Base-by-base conservation (phyloP, 2,113 vertebrate species). In the Micromys minutus region DNA sequence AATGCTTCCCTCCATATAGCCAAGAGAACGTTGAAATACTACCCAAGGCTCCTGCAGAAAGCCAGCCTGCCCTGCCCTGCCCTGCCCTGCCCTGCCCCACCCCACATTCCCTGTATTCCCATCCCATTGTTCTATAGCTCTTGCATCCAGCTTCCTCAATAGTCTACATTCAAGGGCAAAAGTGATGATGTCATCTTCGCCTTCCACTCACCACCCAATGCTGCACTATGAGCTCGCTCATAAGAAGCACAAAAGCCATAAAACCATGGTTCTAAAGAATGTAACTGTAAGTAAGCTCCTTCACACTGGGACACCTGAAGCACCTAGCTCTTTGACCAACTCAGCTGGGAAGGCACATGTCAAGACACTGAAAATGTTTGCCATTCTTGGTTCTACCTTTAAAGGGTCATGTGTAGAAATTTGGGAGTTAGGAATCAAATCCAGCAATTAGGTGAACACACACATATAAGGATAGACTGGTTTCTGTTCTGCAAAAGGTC, bases 281-380 rank as follows among this genome's bases (percentile, higher is more conserved):
- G 0, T 15, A 50, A 89, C 71, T 34, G 8, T 84, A 36, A 45
- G 36, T 50, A 57, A 21, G n/a, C 11, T 24, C 86, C 39, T 74
- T 76, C 59, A 34, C 3, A 12, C 8, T 7, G 24, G 16, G 50
- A 92, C 87, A 47, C 26, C 63, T 0, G 19, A 75, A 92, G 26
- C 8, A 11, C 29, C 36, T 29, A 16, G 6, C 29, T 19, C 34
- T 65, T 72, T 4, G 6, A 52, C 42, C 10, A 3, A 57, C 50
- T 77, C 63, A 7, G 1, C 76, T 61, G 29, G 34, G 42, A 79
- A 75, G 0, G 0, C 12, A 21, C 52, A 2, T 2, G 19, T 1
- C 5, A 7, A 71, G 12, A 13, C 3, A 65, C 39, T 61, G 83
- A 45, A 47, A 61, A 26, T 34, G 59, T n/a, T 16, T 57, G 74